Evolutionary conservation across 2,888 invertebrate genomes (phyloP), one percentile per base, ranked within the genome.

Genomic region (Meiosimyza platycephala): DNA sequence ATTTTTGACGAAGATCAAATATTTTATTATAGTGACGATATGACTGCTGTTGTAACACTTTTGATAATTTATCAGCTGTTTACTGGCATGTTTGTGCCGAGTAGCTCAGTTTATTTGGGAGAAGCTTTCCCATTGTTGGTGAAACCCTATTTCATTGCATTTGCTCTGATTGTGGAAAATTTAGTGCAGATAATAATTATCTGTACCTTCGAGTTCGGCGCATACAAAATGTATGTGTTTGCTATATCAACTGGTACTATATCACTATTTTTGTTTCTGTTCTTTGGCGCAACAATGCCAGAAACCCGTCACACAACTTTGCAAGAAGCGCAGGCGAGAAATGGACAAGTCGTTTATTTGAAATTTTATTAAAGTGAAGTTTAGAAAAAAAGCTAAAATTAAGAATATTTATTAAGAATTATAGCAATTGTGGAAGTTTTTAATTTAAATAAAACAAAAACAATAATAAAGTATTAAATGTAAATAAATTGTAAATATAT

Each of bases 81-180:
- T 48, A 80, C 80, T 6, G 84, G 84, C 2, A 16, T 83, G 7
- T 82, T 73, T 55, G 76, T 78, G 1, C 76, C 80, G 54, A 77
- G 78, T 52, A 80, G 80, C 2, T 74, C 85, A 0, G 75, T 74
- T 3, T 85, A 82, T 60, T 60, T 85, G 74, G 80, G 83, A 1
- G 85, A 85, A 72, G 85, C 83, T 5, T 85, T 83, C 16, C 82
- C 83, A 0, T 67, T 84, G 73, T 75, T 76, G 0, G 76, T 79
- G 0, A 85, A 85, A 62, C 79, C 80, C 5, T 79, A 73, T 47
- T 74, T 80, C 6, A 80, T 84, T 33, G 80, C 73, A 1, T 47
- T 81, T 48, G 76, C 80, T 48, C 75, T 85, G 15, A 75, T 80
- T 50, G 18, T 83, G 0, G 84, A 85, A 64, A 50, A 64, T 22